phyloP scores from a whole-genome alignment of 37 sponge, comb jelly and placozoan genomes.

The Geodia barretti region DNA sequence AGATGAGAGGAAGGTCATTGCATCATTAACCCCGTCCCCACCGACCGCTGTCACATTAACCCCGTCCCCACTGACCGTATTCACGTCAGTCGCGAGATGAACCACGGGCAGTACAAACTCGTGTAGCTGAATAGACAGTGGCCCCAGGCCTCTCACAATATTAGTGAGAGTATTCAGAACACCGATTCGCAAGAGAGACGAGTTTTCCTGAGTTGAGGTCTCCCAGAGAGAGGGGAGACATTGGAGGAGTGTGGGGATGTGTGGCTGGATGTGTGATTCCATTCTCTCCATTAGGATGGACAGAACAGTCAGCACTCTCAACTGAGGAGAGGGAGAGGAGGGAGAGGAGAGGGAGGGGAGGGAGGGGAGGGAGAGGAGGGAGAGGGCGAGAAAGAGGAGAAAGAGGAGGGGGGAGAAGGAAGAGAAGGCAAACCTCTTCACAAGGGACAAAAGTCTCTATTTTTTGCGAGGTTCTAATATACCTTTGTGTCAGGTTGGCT shows the following conservation, averaged over 20 bases:
- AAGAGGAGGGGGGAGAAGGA: not conserved
- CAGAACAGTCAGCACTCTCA: slow-evolving; percentile 65
- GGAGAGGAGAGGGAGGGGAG: slow-evolving; percentile 2
- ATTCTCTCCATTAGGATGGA: slow-evolving; percentile 69
- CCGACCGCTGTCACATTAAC: not conserved
- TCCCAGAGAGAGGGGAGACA: slow-evolving; percentile 75
- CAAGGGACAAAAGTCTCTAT: not conserved
- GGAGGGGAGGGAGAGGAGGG: slow-evolving; percentile 4
- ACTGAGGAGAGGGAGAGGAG: slow-evolving; percentile 14
- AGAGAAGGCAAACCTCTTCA: not conserved
- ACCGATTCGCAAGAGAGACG: slow-evolving; percentile 59
- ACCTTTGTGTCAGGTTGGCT: slow-evolving; percentile 62
- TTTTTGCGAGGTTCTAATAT: not conserved
- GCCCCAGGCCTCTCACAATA: slow-evolving; percentile 58
- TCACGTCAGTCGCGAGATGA: slow-evolving; percentile 60
- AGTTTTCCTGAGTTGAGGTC: slow-evolving; percentile 49
- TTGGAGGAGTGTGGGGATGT: slow-evolving; percentile 66
- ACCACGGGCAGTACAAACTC: slow-evolving; percentile 74
- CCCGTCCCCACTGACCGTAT: slow-evolving; percentile 20
- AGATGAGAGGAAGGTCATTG: not conserved
- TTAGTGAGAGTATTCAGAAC: slow-evolving; percentile 63
- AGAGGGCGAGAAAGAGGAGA: slow-evolving; percentile 3
- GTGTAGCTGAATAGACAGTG: slow-evolving; percentile 65
- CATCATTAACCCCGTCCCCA: not conserved
- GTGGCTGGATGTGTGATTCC: slow-evolving; percentile 66